A percentile compares a stretch with the other conserved stretches of the same genome.
These are phyloP conservation scores for Mesocricetus auratus DNA, from an alignment of 2,113 vertebrate species.

Conservation along the genomic window DNA sequence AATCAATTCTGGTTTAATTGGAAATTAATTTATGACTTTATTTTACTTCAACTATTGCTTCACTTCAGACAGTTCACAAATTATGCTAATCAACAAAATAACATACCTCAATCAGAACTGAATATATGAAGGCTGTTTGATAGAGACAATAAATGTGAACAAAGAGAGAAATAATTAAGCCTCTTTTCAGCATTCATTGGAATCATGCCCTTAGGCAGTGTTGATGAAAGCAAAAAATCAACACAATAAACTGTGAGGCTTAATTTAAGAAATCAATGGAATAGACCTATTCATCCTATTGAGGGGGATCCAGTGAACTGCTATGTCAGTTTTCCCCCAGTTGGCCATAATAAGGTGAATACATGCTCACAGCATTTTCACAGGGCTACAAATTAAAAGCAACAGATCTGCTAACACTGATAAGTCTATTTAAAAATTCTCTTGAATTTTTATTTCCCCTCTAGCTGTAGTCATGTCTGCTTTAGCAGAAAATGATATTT, in stretches of 20 bases:
- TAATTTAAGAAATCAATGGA: slow-evolving; percentile 34
- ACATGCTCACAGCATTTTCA: neutral
- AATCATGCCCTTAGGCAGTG: slow-evolving; percentile 25
- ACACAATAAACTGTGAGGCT: slow-evolving; percentile 30
- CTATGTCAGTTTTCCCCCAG: neutral
- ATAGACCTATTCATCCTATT: neutral
- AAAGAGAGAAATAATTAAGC: slow-evolving; percentile 59
- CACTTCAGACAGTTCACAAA: slow-evolving; percentile 24
- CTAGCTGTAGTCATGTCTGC: neutral
- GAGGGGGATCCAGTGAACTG: neutral
- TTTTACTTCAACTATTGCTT: slow-evolving; percentile 28
- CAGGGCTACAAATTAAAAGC: neutral
- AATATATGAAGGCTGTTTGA: neutral
- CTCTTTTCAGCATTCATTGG: slow-evolving; percentile 47
- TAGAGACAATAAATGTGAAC: slow-evolving; percentile 44
- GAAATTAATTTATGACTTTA: slow-evolving; percentile 42
- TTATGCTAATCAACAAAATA: slow-evolving; percentile 39
- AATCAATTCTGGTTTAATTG: slow-evolving; percentile 10
- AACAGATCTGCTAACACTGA: neutral
- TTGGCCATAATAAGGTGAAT: neutral
- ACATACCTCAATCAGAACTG: neutral
- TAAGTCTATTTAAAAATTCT: neutral
- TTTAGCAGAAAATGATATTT: neutral
- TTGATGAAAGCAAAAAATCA: slow-evolving; percentile 30
- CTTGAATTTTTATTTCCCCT: neutral